Evolutionary conservation across 2,113 vertebrate genomes (phyloP).

Genomic region (Rhegmatorhina hoffmannsi): DNA sequence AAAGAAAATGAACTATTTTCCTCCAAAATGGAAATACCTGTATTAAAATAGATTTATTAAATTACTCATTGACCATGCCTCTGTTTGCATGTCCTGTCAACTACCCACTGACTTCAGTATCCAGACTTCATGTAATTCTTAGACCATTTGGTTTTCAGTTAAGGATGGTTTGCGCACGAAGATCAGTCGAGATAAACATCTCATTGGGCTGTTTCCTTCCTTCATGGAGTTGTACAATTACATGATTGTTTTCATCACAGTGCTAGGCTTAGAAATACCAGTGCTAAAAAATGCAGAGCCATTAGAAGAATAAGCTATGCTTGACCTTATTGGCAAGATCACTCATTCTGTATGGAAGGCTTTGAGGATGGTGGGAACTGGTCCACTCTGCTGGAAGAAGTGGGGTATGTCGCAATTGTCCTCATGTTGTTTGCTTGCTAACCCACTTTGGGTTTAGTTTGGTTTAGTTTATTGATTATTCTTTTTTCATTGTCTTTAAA

Average conservation of each 20-base stretch:
- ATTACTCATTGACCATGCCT: neutral
- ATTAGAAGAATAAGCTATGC: conserved; percentile 1
- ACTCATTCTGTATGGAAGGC: neutral
- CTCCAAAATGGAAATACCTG: neutral
- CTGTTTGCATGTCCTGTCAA: neutral
- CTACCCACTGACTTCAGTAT: neutral
- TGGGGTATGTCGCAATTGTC: neutral
- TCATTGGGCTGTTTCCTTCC: neutral
- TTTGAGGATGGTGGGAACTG: neutral
- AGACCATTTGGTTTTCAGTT: neutral
- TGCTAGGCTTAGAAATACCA: neutral
- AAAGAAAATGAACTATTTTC: neutral
- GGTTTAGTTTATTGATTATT: neutral
- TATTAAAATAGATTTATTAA: neutral
- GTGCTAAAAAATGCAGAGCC: neutral
- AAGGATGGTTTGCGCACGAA: neutral
- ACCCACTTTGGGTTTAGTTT: neutral
- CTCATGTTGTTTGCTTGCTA: neutral
- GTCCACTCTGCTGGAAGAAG: neutral
- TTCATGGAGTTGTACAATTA: neutral
- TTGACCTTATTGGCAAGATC: conserved; percentile 10
- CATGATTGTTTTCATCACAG: neutral
- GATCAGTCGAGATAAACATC: neutral
- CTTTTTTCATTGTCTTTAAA: neutral
- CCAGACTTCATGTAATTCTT: neutral